A percentile compares a stretch with the other conserved stretches of the same genome.
Evolutionary conservation across 2,888 invertebrate genomes (phyloP).

Genomic region (Xestoiulus laeticollis): DNA sequence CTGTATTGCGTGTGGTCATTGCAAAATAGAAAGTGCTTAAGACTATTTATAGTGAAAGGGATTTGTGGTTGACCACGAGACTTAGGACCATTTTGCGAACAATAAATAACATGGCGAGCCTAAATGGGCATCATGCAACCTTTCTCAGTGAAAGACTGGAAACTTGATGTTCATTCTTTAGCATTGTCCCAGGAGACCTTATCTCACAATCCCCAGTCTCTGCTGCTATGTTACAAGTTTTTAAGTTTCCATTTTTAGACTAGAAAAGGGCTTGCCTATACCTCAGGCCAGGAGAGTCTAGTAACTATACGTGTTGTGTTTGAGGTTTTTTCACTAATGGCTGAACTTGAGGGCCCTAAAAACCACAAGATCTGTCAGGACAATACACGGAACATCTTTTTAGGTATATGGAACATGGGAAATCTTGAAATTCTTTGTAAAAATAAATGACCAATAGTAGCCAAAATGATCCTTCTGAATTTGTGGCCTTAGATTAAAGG

Average conservation of each 20-base stretch:
- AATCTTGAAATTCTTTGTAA: background rate
- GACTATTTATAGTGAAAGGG: slow-evolving; percentile 19
- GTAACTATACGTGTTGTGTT: background rate
- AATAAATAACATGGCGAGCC: background rate
- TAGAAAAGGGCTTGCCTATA: background rate
- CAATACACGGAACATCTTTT: background rate
- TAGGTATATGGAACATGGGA: background rate
- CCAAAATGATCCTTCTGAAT: background rate
- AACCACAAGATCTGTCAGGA: background rate
- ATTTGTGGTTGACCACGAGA: background rate
- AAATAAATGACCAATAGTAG: background rate
- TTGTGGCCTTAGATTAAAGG: background rate
- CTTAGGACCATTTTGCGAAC: background rate
- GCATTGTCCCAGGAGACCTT: slow-evolving; percentile 10
- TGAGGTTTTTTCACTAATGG: slow-evolving; percentile 9
- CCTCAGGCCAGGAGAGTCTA: background rate
- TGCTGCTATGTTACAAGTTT: background rate
- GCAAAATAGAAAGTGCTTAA: background rate
- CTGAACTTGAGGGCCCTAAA: background rate
- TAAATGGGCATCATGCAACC: background rate
- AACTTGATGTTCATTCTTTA: background rate
- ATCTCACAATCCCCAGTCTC: background rate
- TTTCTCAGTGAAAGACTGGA: background rate
- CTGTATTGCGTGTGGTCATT: slow-evolving; percentile 6
- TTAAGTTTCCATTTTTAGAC: slow-evolving; percentile 9